Percentiles rank a stretch among this genome's conserved stretches.
These are phyloP conservation scores for Chiroxiphia lanceolata DNA, from an alignment of 2,797 vertebrate species.

Conservation along the genomic window DNA sequence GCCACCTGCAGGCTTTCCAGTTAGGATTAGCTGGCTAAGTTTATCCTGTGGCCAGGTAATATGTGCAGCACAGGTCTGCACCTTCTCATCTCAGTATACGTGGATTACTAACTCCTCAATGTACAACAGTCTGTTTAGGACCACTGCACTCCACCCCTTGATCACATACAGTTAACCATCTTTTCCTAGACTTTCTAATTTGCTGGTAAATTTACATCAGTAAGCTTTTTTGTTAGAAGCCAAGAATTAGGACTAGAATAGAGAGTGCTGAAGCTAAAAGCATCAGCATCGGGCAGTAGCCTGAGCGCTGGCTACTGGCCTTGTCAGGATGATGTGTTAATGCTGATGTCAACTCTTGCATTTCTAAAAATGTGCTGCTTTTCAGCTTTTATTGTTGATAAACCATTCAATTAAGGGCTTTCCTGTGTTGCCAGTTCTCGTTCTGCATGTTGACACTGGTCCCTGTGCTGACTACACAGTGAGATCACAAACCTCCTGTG, in stretches of 20 bases:
- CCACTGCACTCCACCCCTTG: neutral
- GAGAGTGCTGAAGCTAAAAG: neutral
- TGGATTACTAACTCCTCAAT: accelerated
- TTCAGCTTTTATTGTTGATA: neutral
- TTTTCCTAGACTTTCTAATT: neutral
- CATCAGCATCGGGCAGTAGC: neutral
- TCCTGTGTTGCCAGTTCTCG: neutral
- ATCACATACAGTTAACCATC: neutral
- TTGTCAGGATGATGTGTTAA: neutral
- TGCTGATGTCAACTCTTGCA: neutral
- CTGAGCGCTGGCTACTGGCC: neutral
- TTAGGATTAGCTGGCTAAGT: neutral
- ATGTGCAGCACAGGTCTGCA: neutral
- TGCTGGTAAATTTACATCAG: neutral
- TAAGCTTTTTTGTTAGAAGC: neutral
- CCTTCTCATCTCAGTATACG: accelerated
- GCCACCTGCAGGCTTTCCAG: neutral
- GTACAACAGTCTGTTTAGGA: neutral
- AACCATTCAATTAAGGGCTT: neutral
- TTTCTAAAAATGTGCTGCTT: neutral
- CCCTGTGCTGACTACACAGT: accelerated
- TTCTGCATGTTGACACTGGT: neutral
- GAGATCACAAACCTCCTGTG: neutral
- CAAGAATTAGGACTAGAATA: neutral
- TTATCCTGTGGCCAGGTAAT: neutral